Conservation (phyloP, 2,888 invertebrate species). For the Drosophila peninsularis region DNA sequence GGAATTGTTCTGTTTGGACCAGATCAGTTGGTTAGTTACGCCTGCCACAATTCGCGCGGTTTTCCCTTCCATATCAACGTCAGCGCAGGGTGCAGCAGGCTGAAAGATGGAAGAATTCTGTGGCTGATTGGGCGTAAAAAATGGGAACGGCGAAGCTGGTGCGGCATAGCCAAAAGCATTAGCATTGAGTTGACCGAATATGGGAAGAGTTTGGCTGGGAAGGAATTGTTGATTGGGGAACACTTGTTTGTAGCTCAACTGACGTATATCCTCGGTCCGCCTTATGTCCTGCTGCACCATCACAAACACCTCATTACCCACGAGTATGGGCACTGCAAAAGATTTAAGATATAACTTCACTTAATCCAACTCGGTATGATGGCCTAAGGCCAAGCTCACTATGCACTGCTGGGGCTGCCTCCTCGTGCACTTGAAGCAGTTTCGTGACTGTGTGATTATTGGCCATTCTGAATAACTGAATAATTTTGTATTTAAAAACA, state of each 20-base stretch:
- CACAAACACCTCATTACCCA: constrained; percentile 74
- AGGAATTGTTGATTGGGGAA: constrained; percentile 46
- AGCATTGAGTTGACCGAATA: background rate
- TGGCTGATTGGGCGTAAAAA: background rate
- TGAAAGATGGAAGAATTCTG: background rate
- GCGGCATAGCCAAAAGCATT: background rate
- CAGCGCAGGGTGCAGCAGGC: background rate
- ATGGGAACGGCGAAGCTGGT: background rate
- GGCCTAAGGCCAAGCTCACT: constrained; percentile 49
- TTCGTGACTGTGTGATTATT: constrained; percentile 31
- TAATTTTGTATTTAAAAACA: constrained; percentile 14
- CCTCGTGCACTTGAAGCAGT: constrained; percentile 74
- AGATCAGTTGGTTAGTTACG: constrained; percentile 58
- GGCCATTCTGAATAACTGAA: constrained; percentile 23
- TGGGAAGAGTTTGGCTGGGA: background rate
- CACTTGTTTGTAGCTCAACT: constrained; percentile 64
- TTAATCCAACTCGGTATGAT: background rate
- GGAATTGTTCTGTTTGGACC: constrained; percentile 54
- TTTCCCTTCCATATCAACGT: background rate
- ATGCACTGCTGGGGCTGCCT: constrained; percentile 70
- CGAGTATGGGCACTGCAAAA: constrained; percentile 72
- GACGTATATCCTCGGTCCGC: constrained; percentile 75
- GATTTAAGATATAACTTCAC: background rate
- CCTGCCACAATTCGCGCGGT: constrained; percentile 19
- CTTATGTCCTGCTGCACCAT: constrained; percentile 82